Evolutionary conservation across 2,797 vertebrate genomes (phyloP), one percentile per base, ranked within the genome.

Genomic region (Argentina silus): DNA sequence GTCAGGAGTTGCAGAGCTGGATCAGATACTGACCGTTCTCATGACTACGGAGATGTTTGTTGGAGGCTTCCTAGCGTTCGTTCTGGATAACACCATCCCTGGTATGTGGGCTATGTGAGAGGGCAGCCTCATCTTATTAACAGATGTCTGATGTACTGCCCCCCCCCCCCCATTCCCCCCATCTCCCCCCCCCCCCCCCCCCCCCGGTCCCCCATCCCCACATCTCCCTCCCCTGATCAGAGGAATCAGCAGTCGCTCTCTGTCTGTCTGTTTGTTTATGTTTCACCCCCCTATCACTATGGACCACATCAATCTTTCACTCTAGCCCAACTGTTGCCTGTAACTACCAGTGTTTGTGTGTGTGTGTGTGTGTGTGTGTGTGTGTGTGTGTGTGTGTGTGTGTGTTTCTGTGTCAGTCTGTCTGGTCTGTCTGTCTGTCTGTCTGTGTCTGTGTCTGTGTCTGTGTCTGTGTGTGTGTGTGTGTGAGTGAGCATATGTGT

Each of bases 31-130:
- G 75, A 98, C 95, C 0, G 97, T 99, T 82, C 94, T 99, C 75
- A 87, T 99, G 70, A 98, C 96, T 10, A 98, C 97, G 0, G 96
- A 99, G 88, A 99, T 99, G 97, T 99, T 99, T 70, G 97, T 99
- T 0, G 97, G 98, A 27, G 97, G 98, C 0, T 95, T 94, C 81
- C 82, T 99, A 1, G 97, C 96, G 44, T 99, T 99, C 81, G 72
- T 95, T 67, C 88, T 99, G 48, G 98, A 99, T 91, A 99, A 99
- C 91, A 98, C 97, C 2, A 95, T 99, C 73, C 96, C 97, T 67
- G 97, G 97, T 98, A 94, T 68, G 67, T 2, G 1, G n/a, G 36
- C 67, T 56, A 55, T 64, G 27, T 44, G 51, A 44, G 47, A 48
- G 8, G 27, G 47, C 61, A 64, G 48, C 10, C 42, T 17, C 9